Evolutionary conservation across 2,113 vertebrate species (phyloP).

Genomic region (rat (Rattus norvegicus)): DNA sequence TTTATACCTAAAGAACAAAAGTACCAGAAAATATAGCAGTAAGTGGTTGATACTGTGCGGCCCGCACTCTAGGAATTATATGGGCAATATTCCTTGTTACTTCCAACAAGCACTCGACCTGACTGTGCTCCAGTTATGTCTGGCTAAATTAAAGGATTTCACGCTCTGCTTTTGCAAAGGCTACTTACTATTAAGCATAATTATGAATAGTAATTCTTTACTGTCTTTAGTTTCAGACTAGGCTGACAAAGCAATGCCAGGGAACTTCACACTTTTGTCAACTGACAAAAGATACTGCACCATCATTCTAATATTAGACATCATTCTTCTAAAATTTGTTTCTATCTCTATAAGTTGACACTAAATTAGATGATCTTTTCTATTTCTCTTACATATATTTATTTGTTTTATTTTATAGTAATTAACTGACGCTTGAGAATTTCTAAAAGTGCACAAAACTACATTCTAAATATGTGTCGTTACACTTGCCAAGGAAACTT

Average conservation of each 20-base stretch:
- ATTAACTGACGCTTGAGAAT: not conserved
- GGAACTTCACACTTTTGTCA: not conserved
- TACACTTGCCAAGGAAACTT: not conserved
- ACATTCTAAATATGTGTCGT: not conserved
- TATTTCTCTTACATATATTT: conserved; percentile 20
- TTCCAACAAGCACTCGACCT: conserved; percentile 22
- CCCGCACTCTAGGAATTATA: conserved; percentile 42
- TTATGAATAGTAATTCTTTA: not conserved
- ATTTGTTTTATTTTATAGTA: conserved; percentile 4
- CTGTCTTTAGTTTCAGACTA: conserved; percentile 30
- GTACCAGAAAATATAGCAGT: conserved; percentile 36
- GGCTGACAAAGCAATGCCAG: not conserved
- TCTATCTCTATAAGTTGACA: not conserved
- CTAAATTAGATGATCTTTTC: not conserved
- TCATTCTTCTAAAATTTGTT: not conserved
- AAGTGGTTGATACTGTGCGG: conserved; percentile 26
- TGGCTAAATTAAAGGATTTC: conserved; percentile 20
- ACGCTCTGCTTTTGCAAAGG: conserved; percentile 33
- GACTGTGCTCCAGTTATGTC: conserved; percentile 8
- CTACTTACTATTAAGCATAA: conserved; percentile 8
- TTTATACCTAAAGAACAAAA: conserved; percentile 46
- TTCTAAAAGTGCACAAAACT: not conserved
- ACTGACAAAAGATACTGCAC: not conserved
- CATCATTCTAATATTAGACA: not conserved
- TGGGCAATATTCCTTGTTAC: conserved; percentile 6